Evolutionary conservation across 2,888 invertebrate species (phyloP), one percentile per base, ranked within the genome.

Genomic region (Steinernema carpocapsae): DNA sequence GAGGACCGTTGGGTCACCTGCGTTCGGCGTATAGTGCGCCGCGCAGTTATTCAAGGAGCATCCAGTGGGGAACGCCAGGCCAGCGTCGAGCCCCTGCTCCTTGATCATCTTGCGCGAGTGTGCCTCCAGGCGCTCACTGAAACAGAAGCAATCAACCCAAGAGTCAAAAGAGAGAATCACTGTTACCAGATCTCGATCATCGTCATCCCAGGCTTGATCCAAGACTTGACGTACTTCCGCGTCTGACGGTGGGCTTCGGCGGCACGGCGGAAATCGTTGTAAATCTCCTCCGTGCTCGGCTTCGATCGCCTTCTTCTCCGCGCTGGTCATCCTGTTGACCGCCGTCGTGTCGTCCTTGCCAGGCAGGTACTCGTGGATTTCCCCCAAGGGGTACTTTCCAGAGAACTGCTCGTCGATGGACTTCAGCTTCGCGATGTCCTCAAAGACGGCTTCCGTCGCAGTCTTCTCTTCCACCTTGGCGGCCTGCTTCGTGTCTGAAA

Each of bases 31-130:
- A 87, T 99, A 99, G 90, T 99, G 99, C 72, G 99, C 99, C 74
- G 99, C 99, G 88, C 97, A 97, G 88, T 99, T 94, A 89, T 99
- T 99, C 45, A 97, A 91, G n/a, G 96, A 97, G 88, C 97, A 97
- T 0, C 97, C 97, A 0, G 97, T 97, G 0, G 99, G 99, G 88
- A 99, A 99, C 1, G 91, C 91, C 71, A 91, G 84, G 19, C 91
- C 99, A 0, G 97, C 95, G 83, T 95, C 93, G 7, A 99, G 90
- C 0, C 96, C 97, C 87, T 95, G 93, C 89, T 99, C 99, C 26
- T 92, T 93, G 82, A 99, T 97, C 77, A 97, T 89, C 84, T 92
- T 92, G 37, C 99, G 91, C 2, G 96, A 94, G 4, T 94, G 95
- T 22, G 92, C 92, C 89, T 99, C 99, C 74, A 99, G 90, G 87